Evolutionary conservation across 2,888 invertebrate species (phyloP), one percentile per base, ranked within the genome.

Genomic region (Eilema griseolum): DNA sequence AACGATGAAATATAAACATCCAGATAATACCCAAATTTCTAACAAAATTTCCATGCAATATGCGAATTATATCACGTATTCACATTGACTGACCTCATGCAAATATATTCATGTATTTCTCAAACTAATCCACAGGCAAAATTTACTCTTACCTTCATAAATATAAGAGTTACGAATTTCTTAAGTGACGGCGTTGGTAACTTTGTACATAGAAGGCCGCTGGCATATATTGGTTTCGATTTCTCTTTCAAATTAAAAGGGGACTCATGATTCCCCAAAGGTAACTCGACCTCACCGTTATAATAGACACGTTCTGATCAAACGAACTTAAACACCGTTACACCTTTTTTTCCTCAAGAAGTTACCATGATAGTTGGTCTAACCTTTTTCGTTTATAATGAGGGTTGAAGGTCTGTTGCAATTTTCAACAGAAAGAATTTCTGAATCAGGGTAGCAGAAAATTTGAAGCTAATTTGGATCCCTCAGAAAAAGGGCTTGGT

Each of bases 211-310:
- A 57, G 71, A 77, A 79, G 78, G 79, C 71, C 78, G 69, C 73
- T 66, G 72, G 74, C 75, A 81, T 71, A 82, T 79, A 81, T 80
- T 76, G 82, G 84, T 87, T 89, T 86, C 87, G 89, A 88, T 89
- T 89, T 87, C 86, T 85, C 83, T 84, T 83, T 83, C 84, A 89
- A 89, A 89, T 89, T 89, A 89, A 89, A 88, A 86, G 85, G 89
- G 89, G 89, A 89, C 88, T 75, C 78, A 70, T 74, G 81, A 82
- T 82, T 86, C 89, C 89, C 88, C 69, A 71, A 88, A 89, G 89
- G 88, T 86, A 70, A 77, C 28, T 31, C 66, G 75, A 69, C 67
- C 70, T 52, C 57, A 67, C 75, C 71, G 73, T 81, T 81, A 78
- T 79, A 79, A 77, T 75, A 78, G 73, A 82, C 80, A 79, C 80